phyloP scores from a whole-genome alignment of 64 coral and sea anemone species.

The Hydrozoanthus tunicans region DNA sequence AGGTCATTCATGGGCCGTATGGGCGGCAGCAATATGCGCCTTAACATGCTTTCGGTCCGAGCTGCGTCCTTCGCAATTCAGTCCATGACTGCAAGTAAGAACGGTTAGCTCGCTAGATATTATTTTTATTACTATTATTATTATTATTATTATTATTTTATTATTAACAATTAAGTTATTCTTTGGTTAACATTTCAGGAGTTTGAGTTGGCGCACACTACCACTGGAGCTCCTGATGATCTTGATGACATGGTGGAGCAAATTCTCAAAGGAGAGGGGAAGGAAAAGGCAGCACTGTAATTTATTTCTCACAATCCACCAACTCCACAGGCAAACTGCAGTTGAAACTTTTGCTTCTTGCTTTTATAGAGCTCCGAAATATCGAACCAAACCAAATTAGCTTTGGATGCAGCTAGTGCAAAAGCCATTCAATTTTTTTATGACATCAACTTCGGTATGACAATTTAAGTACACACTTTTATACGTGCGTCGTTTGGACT shows the following conservation, averaged over 20 bases:
- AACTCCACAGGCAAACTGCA: not conserved
- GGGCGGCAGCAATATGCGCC: too few relatives aligned
- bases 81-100: too few relatives aligned
- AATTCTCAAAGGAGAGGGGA: constrained; percentile 24
- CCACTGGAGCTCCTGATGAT: not conserved
- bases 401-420: too few relatives aligned
- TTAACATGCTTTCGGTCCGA: too few relatives aligned
- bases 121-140: not conserved
- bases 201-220: constrained; percentile 36
- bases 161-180: too few relatives aligned
- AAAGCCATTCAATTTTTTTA: too few relatives aligned
- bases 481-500: too few relatives aligned
- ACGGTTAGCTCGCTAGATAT: too few relatives aligned
- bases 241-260: constrained; percentile 33
- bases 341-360: not conserved
- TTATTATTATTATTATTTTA: not conserved
- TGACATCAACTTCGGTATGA: too few relatives aligned
- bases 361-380: not conserved
- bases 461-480: too few relatives aligned
- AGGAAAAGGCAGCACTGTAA: not conserved
- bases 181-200: constrained; percentile 7
- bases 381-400: not conserved
- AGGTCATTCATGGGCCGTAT: too few relatives aligned
- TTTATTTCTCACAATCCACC: not conserved
- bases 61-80: too few relatives aligned